phyloP scores from a whole-genome alignment of 2,888 invertebrate species.

The Melolontha melolontha region DNA sequence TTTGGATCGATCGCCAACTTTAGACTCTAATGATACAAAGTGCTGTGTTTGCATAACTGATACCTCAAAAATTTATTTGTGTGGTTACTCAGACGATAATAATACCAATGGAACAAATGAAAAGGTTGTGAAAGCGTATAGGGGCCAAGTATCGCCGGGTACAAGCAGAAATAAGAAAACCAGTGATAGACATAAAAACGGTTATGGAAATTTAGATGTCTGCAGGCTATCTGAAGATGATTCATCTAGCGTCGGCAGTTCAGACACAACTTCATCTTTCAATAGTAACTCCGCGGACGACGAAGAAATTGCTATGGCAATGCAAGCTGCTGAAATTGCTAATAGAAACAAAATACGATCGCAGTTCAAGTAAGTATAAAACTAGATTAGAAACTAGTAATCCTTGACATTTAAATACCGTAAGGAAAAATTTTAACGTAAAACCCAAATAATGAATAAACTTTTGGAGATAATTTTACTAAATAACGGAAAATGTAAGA shows the following conservation, averaged over 20 bases:
- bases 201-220: conserved; percentile 24
- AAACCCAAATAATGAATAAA: too few species aligned
- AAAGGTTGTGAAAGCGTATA: conserved; percentile 34
- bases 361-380: conserved; percentile 75
- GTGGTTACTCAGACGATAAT: conserved; percentile 15
- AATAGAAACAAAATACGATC: conserved; percentile 82
- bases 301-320: conserved; percentile 86
- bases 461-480: too few species aligned
- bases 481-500: too few species aligned
- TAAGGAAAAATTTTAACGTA: too few species aligned
- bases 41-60: conserved; percentile 35
- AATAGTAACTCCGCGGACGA: conserved; percentile 87
- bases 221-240: conserved; percentile 53
- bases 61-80: conserved; percentile 23
- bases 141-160: conserved; percentile 51
- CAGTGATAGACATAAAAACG: conserved; percentile 33
- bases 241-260: conserved; percentile 61
- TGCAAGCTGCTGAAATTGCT: conserved; percentile 87
- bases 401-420: too few species aligned
- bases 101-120: conserved; percentile 10
- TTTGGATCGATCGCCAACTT: conserved; percentile 73
- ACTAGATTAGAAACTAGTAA: neutral
- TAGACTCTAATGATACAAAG: conserved; percentile 64
- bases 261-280: conserved; percentile 77
- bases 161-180: conserved; percentile 49